Evolutionary conservation across 2,888 invertebrate species (phyloP).

Genomic region (Drosophila melanosoma): DNA sequence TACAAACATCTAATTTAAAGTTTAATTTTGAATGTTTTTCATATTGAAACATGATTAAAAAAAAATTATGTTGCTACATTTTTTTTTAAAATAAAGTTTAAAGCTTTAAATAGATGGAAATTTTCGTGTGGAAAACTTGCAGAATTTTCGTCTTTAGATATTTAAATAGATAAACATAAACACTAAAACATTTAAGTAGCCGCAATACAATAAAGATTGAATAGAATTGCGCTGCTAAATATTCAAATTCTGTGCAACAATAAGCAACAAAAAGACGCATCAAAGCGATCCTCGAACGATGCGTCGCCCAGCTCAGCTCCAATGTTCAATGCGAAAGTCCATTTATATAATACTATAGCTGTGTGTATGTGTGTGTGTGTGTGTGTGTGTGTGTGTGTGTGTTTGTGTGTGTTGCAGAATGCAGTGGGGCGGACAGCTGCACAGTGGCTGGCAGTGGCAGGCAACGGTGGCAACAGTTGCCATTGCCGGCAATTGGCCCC

Average conservation of each 20-base stretch:
- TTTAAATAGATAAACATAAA: neutral
- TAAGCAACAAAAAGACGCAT: constrained; percentile 54
- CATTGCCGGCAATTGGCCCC: constrained; percentile 69
- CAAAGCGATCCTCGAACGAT: constrained; percentile 50
- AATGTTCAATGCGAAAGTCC: constrained; percentile 7
- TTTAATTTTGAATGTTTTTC: neutral
- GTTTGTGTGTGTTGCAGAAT: constrained; percentile 36
- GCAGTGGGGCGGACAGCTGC: constrained; percentile 68
- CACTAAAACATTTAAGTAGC: neutral
- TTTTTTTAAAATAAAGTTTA: neutral
- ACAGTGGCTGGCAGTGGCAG: constrained; percentile 65
- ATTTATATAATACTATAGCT: constrained; percentile 7
- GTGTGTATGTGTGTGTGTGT: neutral
- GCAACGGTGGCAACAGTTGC: constrained; percentile 62
- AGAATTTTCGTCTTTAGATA: neutral
- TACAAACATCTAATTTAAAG: neutral
- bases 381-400: constrained; percentile 12
- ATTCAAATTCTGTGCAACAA: constrained; percentile 45
- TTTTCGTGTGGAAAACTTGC: neutral
- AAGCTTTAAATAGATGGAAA: neutral
- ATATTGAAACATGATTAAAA: neutral
- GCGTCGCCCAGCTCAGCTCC: constrained; percentile 18
- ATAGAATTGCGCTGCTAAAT: constrained; percentile 30
- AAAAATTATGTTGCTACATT: accelerated
- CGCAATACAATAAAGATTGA: constrained; percentile 27